These are phyloP conservation scores for Orthonyx spaldingii DNA, from an alignment of 2,113 vertebrate genomes.

Conservation along the genomic window DNA sequence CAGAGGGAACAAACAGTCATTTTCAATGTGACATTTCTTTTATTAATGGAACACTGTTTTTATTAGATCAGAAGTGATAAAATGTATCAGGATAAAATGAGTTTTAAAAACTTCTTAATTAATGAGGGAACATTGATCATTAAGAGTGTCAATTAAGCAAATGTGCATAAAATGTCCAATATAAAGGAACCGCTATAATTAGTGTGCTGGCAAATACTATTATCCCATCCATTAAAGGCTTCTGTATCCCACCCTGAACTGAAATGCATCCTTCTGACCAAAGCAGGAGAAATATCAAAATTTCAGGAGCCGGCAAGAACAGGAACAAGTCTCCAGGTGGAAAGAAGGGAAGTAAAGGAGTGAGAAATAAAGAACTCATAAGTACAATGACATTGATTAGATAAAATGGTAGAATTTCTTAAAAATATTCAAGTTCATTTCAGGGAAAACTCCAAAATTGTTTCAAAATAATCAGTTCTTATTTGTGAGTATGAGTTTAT, in stretches of 20 bases:
- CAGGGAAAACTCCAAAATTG: not conserved
- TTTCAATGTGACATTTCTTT: slow-evolving; percentile 12
- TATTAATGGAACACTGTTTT: slow-evolving; percentile 23
- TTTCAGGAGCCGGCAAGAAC: accelerated
- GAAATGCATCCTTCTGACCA: not conserved
- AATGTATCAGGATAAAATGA: not conserved
- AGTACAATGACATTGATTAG: not conserved
- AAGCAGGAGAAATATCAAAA: not conserved
- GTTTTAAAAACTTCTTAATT: slow-evolving; percentile 23
- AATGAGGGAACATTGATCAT: slow-evolving; percentile 36
- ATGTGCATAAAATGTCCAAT: slow-evolving; percentile 12
- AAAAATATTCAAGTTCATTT: not conserved
- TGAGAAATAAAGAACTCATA: not conserved
- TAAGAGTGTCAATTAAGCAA: slow-evolving; percentile 34
- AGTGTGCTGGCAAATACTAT: not conserved
- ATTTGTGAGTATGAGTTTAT: not conserved
- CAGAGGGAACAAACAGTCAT: not conserved
- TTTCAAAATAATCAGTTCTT: not conserved
- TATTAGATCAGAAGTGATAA: slow-evolving; percentile 36
- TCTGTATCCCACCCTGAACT: not conserved
- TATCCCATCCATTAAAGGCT: not conserved
- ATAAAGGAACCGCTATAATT: slow-evolving; percentile 21
- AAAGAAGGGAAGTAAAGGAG: not conserved
- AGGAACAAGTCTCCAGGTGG: not conserved
- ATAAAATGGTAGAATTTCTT: not conserved